Base-by-base conservation (phyloP, 2,888 invertebrate genomes). In the Dexiosoma caninum region DNA sequence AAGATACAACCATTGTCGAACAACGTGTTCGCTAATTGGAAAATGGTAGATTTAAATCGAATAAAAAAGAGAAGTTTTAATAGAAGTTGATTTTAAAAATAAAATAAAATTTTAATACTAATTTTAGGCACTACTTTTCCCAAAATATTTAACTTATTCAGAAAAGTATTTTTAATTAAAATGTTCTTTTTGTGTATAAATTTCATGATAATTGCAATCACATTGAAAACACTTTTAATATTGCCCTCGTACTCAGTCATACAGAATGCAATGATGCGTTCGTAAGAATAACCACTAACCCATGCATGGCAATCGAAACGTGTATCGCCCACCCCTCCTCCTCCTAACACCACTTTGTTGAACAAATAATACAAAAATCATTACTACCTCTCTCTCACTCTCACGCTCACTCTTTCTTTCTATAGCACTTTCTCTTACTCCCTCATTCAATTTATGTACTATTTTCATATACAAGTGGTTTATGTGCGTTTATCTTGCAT, bases 401-500 rank as follows among this genome's bases (percentile, higher is more conserved):
- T 49, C 49, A n/a, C n/a, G n/a, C n/a, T n/a, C n/a, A n/a, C n/a
- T 27, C 27, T 27, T 27, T 27, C 27, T 27, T 27, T 27, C 27
- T 27, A 3, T 27, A 27, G 27, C 51, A 27, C 14, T 27, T 2
- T 27, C 49, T 27, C 9, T 51, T 14, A 0, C 27, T 37, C 10
- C 9, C 12, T n/a, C 44, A 7, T 19, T 30, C 23, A 23, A 14
- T 32, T n/a, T n/a, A 27, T 8, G 14, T 21, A 44, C n/a, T 66
- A 46, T 21, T 30, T 30, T 42, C 12, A 19, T 16, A n/a, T 27
- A 30, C 40, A 55, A 49, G 37, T 37, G 53, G 6, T 67, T 60
- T 67, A 67, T 67, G 59, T 60, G 59, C 32, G 60, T 60, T 27
- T 60, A 67, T 59, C 75, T 67, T 67, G 49, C 75, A 76, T 76